Evolutionary conservation across 2,888 invertebrate genomes (phyloP).

Genomic region (Epirrhoe tristata): DNA sequence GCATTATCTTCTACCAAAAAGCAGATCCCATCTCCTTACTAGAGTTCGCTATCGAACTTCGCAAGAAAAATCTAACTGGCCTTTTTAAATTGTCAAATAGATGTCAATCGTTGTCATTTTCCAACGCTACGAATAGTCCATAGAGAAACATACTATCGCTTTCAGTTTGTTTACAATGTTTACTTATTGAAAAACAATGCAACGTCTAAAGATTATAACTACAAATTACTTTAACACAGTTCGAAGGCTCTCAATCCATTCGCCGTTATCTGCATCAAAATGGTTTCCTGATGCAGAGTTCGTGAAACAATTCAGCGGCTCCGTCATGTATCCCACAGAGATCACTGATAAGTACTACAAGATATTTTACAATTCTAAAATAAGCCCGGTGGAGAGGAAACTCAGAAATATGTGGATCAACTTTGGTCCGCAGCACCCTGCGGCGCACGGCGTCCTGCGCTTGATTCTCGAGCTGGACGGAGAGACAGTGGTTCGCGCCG

Average conservation of each 20-base stretch:
- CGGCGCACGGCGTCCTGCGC: constrained; percentile 95
- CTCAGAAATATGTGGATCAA: constrained; percentile 90
- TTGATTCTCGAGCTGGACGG: constrained; percentile 93
- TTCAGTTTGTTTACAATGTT: constrained; percentile 5
- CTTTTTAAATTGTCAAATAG: neutral
- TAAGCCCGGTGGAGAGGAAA: constrained; percentile 82
- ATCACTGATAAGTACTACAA: constrained; percentile 66
- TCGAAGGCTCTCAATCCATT: constrained; percentile 51
- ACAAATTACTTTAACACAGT: constrained; percentile 20
- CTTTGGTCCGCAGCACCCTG: constrained; percentile 96
- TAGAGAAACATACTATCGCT: no score
- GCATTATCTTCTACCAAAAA: no score
- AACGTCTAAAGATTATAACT: constrained; percentile 20
- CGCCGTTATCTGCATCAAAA: constrained; percentile 54
- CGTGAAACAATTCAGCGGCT: constrained; percentile 81
- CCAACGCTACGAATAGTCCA: constrained; percentile 4
- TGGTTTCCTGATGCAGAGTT: constrained; percentile 90
- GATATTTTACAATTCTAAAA: constrained; percentile 63
- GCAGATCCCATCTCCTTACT: no score
- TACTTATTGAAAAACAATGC: constrained; percentile 15
- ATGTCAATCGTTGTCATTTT: neutral
- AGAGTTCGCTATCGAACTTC: no score
- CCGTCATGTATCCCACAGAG: constrained; percentile 85
- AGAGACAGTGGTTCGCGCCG: constrained; percentile 91
- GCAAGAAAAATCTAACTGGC: neutral